These are phyloP conservation scores for Malurus splendens DNA, from an alignment of 2,797 vertebrate genomes.

Conservation along the genomic window DNA sequence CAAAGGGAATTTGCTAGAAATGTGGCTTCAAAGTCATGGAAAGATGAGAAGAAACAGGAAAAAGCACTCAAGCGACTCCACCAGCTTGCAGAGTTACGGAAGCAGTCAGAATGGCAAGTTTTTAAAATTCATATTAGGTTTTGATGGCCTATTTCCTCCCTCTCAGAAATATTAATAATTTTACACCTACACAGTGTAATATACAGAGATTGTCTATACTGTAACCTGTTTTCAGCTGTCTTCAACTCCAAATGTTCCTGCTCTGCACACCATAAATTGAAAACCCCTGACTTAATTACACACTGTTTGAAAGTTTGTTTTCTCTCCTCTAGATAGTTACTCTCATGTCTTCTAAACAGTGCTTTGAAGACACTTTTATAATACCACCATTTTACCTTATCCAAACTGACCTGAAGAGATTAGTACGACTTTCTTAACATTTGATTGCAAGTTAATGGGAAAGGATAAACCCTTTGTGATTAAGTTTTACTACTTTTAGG, in stretches of 20 bases:
- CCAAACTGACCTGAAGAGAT: neutral
- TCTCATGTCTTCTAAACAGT: neutral
- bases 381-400: neutral
- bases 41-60: conserved; percentile 97
- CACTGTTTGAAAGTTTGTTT: neutral
- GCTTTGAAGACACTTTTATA: neutral
- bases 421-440: neutral
- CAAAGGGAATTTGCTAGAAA: conserved; percentile 97
- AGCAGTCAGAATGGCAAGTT: conserved; percentile 86
- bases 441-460: neutral
- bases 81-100: conserved; percentile 89
- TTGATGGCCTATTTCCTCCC: neutral
- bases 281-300: conserved; percentile 31
- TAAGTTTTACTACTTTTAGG: neutral
- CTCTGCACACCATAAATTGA: conserved; percentile 11
- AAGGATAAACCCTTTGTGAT: neutral
- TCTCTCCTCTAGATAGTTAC: neutral
- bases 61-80: conserved; percentile 91
- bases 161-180: neutral
- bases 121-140: neutral
- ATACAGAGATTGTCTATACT: neutral
- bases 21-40: conserved; percentile 97
- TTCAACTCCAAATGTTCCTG: neutral
- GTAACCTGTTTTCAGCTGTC: neutral
- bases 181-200: neutral